Conservation (phyloP, 2,113 vertebrate genomes). For the Leptobrachium ailaonicum region DNA sequence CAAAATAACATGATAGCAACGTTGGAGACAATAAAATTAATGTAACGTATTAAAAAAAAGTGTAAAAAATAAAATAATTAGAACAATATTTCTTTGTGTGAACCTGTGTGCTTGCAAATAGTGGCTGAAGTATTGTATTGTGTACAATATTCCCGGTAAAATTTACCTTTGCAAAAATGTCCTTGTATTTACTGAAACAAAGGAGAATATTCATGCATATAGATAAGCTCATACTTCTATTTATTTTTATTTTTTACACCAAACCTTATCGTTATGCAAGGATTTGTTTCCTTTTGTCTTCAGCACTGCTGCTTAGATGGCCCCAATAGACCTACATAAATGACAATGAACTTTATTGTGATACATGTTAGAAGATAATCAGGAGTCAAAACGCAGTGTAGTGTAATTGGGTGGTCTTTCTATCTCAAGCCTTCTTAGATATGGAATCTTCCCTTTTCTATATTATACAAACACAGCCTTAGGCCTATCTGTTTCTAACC, state of each 20-base stretch:
- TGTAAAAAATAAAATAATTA: too few species aligned
- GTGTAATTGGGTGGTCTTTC: conserved; percentile 13
- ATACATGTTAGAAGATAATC: conserved; percentile 21
- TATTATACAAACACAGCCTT: conserved; percentile 24
- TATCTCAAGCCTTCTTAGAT: neutral
- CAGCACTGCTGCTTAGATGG: conserved; percentile 1
- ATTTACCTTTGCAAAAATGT: too few species aligned
- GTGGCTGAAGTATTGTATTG: too few species aligned
- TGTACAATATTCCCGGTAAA: too few species aligned
- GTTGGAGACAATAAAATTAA: too few species aligned
- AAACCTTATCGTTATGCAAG: conserved; percentile 1
- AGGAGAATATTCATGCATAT: neutral
- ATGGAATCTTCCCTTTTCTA: conserved; percentile 15
- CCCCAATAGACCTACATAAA: conserved; percentile 14
- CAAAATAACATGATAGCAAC: too few species aligned
- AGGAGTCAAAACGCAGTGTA: neutral
- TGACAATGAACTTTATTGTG: neutral
- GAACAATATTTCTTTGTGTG: too few species aligned
- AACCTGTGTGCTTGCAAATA: too few species aligned
- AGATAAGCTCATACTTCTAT: neutral
- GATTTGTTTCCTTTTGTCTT: conserved; percentile 4
- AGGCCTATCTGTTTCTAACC: conserved; percentile 28
- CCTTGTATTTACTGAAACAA: too few species aligned
- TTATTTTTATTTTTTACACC: neutral
- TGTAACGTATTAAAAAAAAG: too few species aligned